Evolutionary conservation across 2,797 vertebrate species (phyloP), one percentile per base, ranked within the genome.

Genomic region (Darevskia mixta): DNA sequence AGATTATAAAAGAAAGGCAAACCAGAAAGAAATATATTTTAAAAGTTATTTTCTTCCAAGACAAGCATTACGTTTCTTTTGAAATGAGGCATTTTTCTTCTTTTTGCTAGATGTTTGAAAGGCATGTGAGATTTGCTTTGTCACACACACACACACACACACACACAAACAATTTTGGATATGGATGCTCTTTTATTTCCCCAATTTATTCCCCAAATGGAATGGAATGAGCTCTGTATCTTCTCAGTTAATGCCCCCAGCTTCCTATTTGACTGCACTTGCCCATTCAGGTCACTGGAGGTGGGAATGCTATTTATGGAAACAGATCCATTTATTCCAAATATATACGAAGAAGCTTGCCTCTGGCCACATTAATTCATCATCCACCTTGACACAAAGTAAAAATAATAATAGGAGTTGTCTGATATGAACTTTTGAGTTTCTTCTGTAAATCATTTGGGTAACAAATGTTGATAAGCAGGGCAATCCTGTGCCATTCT

Each of bases 61-160:
- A 69, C 79, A 86, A 79, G 4, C 49, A 49, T 13, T 8, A 49
- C 27, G 2, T 80, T 81, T 86, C 83, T 88, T 79, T 86, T 27
- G 81, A 84, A 20, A 64, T 23, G 49, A 55, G 49, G 13, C 49
- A 3, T 55, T 55, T 55, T 55, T 55, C 49, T 15, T 29, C 35
- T 72, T 64, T 66, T 69, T 69, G 64, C 49, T 38, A 43, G 32
- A 79, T 41, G 9, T 88, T 90, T 92, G 80, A 79, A 90, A 91
- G 1, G 17, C 55, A 10, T 86, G 17, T 76, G 35, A 1, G 0
- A 35, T 77, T 75, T 45, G 7, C 29, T 92, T 90, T 85, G 0
- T 87, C 89, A 8, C 38, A 41, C 38, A 41, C 38, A 41, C 38
- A 41, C 38, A 80, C 1, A 88, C 91, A 83, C 5, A 79, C 13